Conservation (phyloP, 1,140 invertebrate species). For the Papilio dardanus region DNA sequence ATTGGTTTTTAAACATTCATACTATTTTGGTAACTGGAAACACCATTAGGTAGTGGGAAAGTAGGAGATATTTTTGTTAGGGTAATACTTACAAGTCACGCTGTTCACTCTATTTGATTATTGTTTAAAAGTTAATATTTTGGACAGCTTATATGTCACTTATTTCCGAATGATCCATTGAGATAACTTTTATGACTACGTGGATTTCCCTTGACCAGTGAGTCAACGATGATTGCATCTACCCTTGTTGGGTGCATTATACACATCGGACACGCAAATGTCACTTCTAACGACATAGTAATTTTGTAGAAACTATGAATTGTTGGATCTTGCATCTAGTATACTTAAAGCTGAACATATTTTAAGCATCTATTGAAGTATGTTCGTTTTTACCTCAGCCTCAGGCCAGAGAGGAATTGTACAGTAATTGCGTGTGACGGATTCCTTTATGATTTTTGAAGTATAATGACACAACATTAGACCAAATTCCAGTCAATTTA, state of each 20-base stretch:
- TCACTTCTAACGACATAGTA: neutral
- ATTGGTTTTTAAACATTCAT: too few relatives aligned
- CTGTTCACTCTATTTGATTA: too few relatives aligned
- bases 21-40: too few relatives aligned
- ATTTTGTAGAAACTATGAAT: neutral
- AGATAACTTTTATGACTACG: slow-evolving; percentile 5
- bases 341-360: too few relatives aligned
- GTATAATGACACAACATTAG: neutral
- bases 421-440: slow-evolving; percentile 4
- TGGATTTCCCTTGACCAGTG: slow-evolving; percentile 21
- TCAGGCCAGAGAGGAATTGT: neutral
- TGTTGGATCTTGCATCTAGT: too few relatives aligned
- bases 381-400: neutral
- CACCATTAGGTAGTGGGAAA: too few relatives aligned
- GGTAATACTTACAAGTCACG: too few relatives aligned
- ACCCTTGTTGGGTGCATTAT: neutral
- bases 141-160: too few relatives aligned
- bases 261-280: slow-evolving; percentile 11
- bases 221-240: slow-evolving; percentile 21
- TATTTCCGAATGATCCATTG: neutral
- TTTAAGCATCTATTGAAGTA: neutral
- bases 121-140: too few relatives aligned
- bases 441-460: slow-evolving; percentile 6
- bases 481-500: neutral
- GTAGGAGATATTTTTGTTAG: too few relatives aligned